A percentile compares a stretch with the other conserved stretches of the same genome.
Evolutionary conservation across 2,113 vertebrate species (phyloP).

Genomic region (Leucosticte australis): DNA sequence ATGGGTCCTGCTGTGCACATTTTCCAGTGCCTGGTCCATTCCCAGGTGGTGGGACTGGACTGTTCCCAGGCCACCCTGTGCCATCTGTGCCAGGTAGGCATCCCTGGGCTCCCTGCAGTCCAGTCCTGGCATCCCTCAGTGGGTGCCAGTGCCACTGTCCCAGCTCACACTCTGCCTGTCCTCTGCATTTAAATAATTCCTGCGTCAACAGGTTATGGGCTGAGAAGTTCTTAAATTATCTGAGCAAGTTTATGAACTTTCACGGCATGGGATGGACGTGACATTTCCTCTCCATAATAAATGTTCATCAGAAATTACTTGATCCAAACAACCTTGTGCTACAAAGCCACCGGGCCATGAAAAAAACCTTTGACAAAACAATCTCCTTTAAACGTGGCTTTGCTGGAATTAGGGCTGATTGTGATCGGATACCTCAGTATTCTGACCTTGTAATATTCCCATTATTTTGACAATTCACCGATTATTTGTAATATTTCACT

Average conservation of each 20-base stretch:
- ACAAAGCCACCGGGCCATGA: constrained; percentile 11
- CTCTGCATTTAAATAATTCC: neutral
- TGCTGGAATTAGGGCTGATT: constrained; percentile 52
- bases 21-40: neutral
- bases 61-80: neutral
- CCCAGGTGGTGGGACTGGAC: accelerated
- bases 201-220: neutral
- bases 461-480: constrained; percentile 9
- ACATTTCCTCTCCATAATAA: constrained; percentile 45
- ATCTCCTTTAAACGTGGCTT: constrained; percentile 25
- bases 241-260: neutral
- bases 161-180: neutral
- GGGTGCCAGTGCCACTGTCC: accelerated
- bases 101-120: neutral
- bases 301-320: constrained; percentile 40
- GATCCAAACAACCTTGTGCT: constrained; percentile 58
- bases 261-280: neutral
- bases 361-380: constrained; percentile 58
- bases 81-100: accelerated
- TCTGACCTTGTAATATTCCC: neutral
- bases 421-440: neutral
- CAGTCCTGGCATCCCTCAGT: accelerated
- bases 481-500: neutral
- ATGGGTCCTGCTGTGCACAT: accelerated
- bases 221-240: neutral